Percentiles rank a stretch among this genome's conserved stretches.
Evolutionary conservation across 2,888 invertebrate genomes (phyloP).

Genomic region (Coelinius sp.): DNA sequence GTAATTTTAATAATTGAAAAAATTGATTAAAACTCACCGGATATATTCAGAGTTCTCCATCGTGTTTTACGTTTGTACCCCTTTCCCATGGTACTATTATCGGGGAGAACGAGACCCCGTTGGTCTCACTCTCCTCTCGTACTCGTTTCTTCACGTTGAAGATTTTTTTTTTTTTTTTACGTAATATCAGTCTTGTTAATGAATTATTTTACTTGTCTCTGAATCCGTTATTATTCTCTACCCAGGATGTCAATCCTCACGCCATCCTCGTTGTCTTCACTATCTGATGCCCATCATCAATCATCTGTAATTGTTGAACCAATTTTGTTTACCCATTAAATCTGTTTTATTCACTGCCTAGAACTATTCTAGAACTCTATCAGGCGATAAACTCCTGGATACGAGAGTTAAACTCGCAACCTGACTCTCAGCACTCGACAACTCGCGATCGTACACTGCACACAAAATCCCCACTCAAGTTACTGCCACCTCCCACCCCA

Average conservation of each 20-base stretch:
- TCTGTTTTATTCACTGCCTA: too few species aligned
- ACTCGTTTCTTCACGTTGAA: constrained; percentile 27
- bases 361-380: too few species aligned
- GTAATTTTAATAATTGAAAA: too few species aligned
- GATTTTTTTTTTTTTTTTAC: not conserved
- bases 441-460: constrained; percentile 65
- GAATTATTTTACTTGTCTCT: not conserved
- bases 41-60: constrained; percentile 77
- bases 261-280: too few species aligned
- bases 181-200: constrained; percentile 2
- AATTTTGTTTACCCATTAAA: too few species aligned
- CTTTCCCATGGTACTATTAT: constrained; percentile 72
- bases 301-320: too few species aligned
- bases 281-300: too few species aligned
- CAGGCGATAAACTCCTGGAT: too few species aligned
- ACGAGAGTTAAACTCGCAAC: too few species aligned
- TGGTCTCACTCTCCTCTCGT: constrained; percentile 45
- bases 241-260: too few species aligned
- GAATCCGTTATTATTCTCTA: too few species aligned
- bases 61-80: constrained; percentile 74
- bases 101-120: constrained; percentile 50
- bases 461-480: constrained; percentile 55
- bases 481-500: constrained; percentile 46
- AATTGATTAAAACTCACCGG: too few species aligned
- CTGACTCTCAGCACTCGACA: constrained; percentile 56